phyloP scores from a whole-genome alignment of 1,140 invertebrate species.

The Sarcophaga peregrina region DNA sequence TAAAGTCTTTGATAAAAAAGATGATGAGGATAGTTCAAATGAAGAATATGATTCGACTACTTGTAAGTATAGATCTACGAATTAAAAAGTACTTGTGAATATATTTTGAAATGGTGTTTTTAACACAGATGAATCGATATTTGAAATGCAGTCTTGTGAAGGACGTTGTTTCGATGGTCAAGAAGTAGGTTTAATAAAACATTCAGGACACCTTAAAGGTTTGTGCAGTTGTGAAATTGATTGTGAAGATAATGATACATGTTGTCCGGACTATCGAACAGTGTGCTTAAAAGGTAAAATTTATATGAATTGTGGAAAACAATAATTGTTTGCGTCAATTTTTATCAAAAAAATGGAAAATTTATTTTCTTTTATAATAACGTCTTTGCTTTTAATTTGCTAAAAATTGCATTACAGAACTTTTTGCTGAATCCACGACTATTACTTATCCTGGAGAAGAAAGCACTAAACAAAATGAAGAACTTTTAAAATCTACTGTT shows the following conservation, averaged over 20 bases:
- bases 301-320: neutral
- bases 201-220: conserved; percentile 18
- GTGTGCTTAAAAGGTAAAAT: conserved; percentile 40
- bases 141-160: conserved; percentile 52
- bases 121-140: conserved; percentile 39
- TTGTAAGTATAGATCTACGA: conserved; percentile 4
- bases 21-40: conserved; percentile 48
- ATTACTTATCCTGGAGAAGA: conserved; percentile 18
- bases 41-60: conserved; percentile 33
- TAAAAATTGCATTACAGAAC: neutral
- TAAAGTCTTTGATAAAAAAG: conserved; percentile 26
- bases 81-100: neutral
- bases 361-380: neutral
- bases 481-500: neutral
- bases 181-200: neutral
- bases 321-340: neutral
- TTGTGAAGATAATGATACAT: conserved; percentile 47
- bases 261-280: conserved; percentile 54
- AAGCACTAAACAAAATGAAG: no score
- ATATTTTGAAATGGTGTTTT: neutral
- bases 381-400: neutral
- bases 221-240: conserved; percentile 52
- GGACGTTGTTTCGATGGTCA: conserved; percentile 49
- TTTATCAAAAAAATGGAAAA: neutral
- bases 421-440: neutral